These are phyloP conservation scores for Hoplostethus mediterraneus DNA, from an alignment of 2,797 vertebrate species.

Conservation along the genomic window DNA sequence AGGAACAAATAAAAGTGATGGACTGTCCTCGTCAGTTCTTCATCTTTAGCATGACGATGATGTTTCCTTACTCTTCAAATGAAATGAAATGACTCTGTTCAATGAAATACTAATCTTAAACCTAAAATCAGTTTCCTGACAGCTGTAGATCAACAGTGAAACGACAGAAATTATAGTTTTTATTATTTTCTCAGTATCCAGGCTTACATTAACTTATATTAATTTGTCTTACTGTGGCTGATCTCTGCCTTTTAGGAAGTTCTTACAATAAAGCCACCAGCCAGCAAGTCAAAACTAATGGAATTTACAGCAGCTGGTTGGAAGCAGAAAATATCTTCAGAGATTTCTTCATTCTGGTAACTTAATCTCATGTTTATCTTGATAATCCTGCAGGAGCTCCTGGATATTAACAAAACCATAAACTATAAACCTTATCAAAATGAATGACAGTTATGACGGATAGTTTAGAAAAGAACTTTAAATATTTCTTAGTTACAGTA, in stretches of 20 bases:
- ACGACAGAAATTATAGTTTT: too few relatives aligned
- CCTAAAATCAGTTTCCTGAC: too few relatives aligned
- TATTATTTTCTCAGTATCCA: background rate
- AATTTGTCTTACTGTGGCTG: accelerated
- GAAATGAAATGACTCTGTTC: too few relatives aligned
- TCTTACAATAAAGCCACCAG: background rate
- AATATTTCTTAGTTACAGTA: background rate
- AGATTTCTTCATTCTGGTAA: background rate
- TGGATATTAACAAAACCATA: background rate
- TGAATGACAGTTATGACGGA: slow-evolving; percentile 4
- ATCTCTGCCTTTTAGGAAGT: background rate
- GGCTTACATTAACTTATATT: background rate
- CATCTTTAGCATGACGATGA: too few relatives aligned
- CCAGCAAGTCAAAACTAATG: slow-evolving; percentile 1
- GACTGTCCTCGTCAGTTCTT: too few relatives aligned
- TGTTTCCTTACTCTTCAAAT: too few relatives aligned
- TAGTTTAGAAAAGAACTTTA: background rate
- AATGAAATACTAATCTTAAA: too few relatives aligned
- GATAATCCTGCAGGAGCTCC: background rate
- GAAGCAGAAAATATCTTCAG: slow-evolving; percentile 15
- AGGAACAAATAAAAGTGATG: too few relatives aligned
- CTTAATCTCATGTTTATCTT: slow-evolving; percentile 34
- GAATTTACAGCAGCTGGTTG: background rate
- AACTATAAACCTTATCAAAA: slow-evolving; percentile 15
- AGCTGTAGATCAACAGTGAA: background rate